Base-by-base conservation (phyloP, 1,140 invertebrate genomes). In the Ephestia elutella region DNA sequence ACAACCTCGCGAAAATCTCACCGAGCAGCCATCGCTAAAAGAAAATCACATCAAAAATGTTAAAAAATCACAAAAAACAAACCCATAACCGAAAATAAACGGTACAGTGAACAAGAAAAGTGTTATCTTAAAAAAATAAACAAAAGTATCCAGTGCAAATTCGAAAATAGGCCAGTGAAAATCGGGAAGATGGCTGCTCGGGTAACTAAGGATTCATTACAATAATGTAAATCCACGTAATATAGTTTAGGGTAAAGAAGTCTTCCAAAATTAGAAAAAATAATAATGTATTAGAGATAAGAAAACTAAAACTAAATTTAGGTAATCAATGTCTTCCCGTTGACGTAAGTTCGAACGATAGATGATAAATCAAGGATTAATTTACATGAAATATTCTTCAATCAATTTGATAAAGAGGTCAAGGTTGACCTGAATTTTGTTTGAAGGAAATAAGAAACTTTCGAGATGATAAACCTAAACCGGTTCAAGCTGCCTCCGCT, bases 401-500 rank as follows among this genome's bases (percentile, higher is more conserved):
- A 57, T 59, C 19, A 25, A 19, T 30, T 44, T 30, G 17, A 0
- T 44, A 59, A 54, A 58, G 21, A 25, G 21, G 7, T 25, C 21
- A 61, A 51, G 56, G 54, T 21, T 53, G 9, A 11, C 10, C 19
- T 25, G 9, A 57, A 53, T 49, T 49, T 53, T 54, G 20, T 30
- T 50, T 21, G 53, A 58, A 60, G 50, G 61, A 53, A 70, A 63
- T 32, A 61, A 56, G 9, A 53, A 59, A 17, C 30, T 80, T n/a
- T 44, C 13, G 7, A 71, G 25, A 85, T 81, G 78, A 73, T 81
- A 30, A 82, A 89, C 57, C 60, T 94, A 57, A 90, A 91, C 21
- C 90, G 91, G 62, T 90, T 86, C 53, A 94, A 78, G 90, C 90
- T 72, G 67, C 95, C 95, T 13, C 93, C 94, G 25, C 77, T 95